Conservation (phyloP, 1,140 invertebrate genomes). For the Bombus sibiricus region DNA sequence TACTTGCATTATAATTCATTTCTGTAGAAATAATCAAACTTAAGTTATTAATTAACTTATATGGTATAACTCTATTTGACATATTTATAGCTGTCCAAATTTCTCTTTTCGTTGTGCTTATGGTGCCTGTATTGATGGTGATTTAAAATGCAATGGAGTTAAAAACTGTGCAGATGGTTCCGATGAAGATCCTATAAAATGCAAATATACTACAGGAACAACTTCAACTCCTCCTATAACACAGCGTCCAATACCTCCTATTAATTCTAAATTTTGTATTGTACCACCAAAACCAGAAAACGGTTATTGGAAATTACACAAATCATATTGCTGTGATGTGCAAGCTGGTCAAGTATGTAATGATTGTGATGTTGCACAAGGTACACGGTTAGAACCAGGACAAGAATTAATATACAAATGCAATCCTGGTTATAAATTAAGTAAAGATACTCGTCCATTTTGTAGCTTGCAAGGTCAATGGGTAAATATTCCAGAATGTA, state of each 20-base stretch:
- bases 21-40: background rate
- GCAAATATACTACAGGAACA: constrained; percentile 18
- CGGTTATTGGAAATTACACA: constrained; percentile 72
- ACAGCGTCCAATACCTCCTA: background rate
- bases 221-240: background rate
- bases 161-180: constrained; percentile 87
- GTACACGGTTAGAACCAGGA: constrained; percentile 64
- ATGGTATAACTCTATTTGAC: background rate
- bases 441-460: constrained; percentile 63
- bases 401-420: constrained; percentile 74
- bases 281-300: constrained; percentile 72
- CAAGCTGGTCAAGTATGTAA: background rate
- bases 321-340: constrained; percentile 58
- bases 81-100: constrained; percentile 75
- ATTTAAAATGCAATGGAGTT: constrained; percentile 84
- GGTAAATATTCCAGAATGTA: constrained; percentile 72
- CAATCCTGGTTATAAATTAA: constrained; percentile 68
- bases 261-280: constrained; percentile 50
- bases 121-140: constrained; percentile 84
- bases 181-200: constrained; percentile 84
- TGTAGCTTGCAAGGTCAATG: constrained; percentile 73
- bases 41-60: background rate
- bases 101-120: constrained; percentile 85
- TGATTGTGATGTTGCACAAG: constrained; percentile 60
- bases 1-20: background rate